These are phyloP conservation scores for Steromphala cineraria DNA, from an alignment of 2,888 invertebrate species.

Conservation along the genomic window DNA sequence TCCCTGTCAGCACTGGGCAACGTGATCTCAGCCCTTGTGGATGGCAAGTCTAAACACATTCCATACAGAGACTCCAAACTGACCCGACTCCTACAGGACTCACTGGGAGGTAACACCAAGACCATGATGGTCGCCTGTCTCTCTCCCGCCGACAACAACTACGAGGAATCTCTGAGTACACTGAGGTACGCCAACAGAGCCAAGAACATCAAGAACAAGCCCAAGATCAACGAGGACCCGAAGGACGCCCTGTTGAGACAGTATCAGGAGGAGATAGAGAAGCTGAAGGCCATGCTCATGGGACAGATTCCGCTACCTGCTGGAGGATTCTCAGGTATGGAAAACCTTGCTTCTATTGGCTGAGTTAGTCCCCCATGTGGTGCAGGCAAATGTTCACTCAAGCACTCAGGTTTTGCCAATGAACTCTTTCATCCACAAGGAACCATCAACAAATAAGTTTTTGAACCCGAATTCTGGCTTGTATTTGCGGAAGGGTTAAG, in stretches of 20 bases:
- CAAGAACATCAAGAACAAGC: conserved; percentile 89
- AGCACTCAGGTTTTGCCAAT: no score
- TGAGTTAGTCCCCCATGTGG: no score
- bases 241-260: conserved; percentile 90
- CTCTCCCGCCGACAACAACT: conserved; percentile 88
- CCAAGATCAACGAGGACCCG: conserved; percentile 91
- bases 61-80: conserved; percentile 91
- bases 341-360: no score
- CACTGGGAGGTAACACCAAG: conserved; percentile 86
- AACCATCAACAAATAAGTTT: no score
- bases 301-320: conserved; percentile 69
- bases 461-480: no score
- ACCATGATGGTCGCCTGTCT: conserved; percentile 92
- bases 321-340: conserved; percentile 36
- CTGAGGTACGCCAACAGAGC: conserved; percentile 89
- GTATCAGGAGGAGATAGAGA: conserved; percentile 89
- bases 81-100: conserved; percentile 71
- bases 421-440: no score
- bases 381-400: no score
- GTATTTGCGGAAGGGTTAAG: no score
- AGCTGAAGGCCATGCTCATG: conserved; percentile 79
- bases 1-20: conserved; percentile 91
- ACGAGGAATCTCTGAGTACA: conserved; percentile 88
- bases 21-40: conserved; percentile 90
- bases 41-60: conserved; percentile 86